phyloP scores from a whole-genome alignment of 2,113 vertebrate species.

The Muscicapa adusta region DNA sequence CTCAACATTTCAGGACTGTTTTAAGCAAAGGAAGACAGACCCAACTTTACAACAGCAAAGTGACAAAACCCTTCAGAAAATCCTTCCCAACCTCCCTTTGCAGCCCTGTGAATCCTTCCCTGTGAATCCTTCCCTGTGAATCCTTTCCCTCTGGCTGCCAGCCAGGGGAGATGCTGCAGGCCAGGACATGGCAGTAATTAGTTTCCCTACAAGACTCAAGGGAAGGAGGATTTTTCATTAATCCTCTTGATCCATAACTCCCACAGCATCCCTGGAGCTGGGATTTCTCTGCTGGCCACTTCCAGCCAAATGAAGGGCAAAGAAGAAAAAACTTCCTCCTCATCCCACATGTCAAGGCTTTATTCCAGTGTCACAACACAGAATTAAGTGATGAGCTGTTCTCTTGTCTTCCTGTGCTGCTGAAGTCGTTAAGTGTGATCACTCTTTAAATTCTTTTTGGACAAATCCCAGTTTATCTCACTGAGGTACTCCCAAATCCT shows the following conservation, averaged over 20 bases:
- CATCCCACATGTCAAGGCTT: background rate
- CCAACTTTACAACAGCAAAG: background rate
- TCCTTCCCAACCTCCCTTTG: background rate
- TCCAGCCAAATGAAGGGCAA: background rate
- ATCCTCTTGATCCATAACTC: background rate
- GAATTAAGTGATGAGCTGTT: background rate
- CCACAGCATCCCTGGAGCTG: background rate
- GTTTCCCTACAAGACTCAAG: background rate
- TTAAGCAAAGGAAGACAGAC: background rate
- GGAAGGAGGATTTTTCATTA: background rate
- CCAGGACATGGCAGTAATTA: background rate
- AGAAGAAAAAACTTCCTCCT: background rate
- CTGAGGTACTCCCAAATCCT: background rate
- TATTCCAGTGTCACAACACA: background rate
- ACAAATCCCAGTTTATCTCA: background rate
- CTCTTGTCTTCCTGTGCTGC: background rate
- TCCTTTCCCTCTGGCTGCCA: background rate
- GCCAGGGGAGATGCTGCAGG: background rate
- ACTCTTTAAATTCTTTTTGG: background rate
- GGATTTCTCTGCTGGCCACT: background rate
- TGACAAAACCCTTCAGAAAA: background rate
- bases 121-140: background rate
- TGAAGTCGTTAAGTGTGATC: fast-evolving
- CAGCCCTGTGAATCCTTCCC: background rate
- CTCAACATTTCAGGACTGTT: background rate